phyloP scores from a whole-genome alignment of 2,797 vertebrate genomes.

The Arnoldichthys spilopterus region DNA sequence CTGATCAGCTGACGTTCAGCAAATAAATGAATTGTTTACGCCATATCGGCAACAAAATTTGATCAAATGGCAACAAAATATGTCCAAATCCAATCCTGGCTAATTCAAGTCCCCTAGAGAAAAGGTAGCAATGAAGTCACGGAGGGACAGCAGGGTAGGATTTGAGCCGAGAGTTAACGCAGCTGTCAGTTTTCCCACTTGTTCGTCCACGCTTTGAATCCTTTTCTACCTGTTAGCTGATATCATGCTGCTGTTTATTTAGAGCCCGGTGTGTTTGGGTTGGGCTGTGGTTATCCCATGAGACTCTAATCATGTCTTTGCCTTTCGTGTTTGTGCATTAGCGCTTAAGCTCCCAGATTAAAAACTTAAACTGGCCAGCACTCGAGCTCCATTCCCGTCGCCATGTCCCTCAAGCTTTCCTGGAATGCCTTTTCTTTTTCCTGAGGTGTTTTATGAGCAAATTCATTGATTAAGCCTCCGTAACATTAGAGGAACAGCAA shows the following conservation, averaged over 20 bases:
- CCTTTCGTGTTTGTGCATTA: conserved; percentile 71
- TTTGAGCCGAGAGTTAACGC: not conserved
- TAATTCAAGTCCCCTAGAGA: not conserved
- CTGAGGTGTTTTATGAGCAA: not conserved
- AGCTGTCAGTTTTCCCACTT: not conserved
- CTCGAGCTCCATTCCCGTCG: conserved; percentile 63
- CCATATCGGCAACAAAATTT: no score
- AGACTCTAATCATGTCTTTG: conserved; percentile 79
- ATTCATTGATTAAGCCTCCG: not conserved
- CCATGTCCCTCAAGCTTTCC: not conserved
- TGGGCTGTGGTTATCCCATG: conserved; percentile 72
- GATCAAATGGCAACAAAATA: no score
- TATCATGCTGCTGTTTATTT: conserved; percentile 67
- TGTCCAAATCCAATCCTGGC: no score
- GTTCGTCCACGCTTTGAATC: conserved; percentile 49
- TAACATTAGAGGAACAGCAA: not conserved
- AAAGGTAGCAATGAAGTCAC: not conserved
- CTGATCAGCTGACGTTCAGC: no score
- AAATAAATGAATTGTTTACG: not conserved
- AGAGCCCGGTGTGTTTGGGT: conserved; percentile 72
- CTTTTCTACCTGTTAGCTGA: conserved; percentile 72
- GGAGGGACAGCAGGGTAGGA: conserved; percentile 12
- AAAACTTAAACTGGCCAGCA: conserved; percentile 67
- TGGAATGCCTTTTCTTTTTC: no score
- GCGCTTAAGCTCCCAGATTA: conserved; percentile 75